Base-by-base conservation (phyloP, 2,797 vertebrate genomes). In the Phalloptychus januarius region DNA sequence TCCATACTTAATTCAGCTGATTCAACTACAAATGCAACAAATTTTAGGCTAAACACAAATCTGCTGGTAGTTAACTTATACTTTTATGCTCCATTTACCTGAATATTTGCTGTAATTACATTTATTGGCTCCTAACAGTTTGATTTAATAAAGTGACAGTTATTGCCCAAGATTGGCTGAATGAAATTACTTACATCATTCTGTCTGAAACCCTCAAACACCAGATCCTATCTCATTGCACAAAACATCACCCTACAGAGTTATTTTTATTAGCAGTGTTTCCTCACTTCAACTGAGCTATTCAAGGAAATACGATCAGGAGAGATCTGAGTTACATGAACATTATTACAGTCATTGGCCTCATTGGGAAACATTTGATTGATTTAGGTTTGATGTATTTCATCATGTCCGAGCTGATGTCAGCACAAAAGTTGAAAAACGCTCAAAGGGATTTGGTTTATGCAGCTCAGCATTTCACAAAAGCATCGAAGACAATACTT, bases 231-330 rank as follows among this genome's bases (percentile, higher is more conserved):
- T 74, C 11, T 20, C 28, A 33, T 76, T 61, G 36, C 72, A 48
- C 18, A 76, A 70, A 77, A 77, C 63, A 16, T 70, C 78, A 15
- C 54, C 56, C 50, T 28, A 45, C 50, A 38, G 36, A 36, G 61
- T 61, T 80, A 73, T 77, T 85, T 81, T 77, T 71, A 81, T 73
- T 79, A 31, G 65, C 73, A 61, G 74, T 46, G 61, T 77, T 76
- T 77, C 75, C 63, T 82, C 82, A 54, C 76, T 79, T 85, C 78
- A 77, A 40, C 42, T 1, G 79, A 84, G 73, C 80, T 84, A 74
- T 84, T 85, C 69, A 45, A 42, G 71, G 78, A 79, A 36, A 71
- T 78, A 58, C 74, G 81, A 1, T 80, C 20, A 28, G 38, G 28
- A 46, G 20, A 31, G 52, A 83, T 52, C 12, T 7, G 16, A 70